Base-by-base conservation (phyloP, 2,888 invertebrate genomes). In the Dione juno region DNA sequence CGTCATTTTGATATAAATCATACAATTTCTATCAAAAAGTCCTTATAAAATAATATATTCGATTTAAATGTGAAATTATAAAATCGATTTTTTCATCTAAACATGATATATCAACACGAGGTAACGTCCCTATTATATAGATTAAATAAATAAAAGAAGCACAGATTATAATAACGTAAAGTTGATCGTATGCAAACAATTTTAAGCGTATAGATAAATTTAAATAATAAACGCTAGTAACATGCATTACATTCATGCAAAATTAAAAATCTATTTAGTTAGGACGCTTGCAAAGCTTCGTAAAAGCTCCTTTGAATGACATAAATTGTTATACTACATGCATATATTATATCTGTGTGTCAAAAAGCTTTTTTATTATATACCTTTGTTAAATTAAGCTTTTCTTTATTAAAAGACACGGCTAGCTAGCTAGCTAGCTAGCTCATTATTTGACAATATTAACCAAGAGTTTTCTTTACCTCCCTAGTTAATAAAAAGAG, bases 161-260 rank as follows among this genome's bases (percentile, higher is more conserved):
- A 45, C 45, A 45, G 45, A 57, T 28, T 28, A n/a, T 45, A 45
- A 61, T 2, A 45, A 61, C 14, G n/a, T 14, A 59, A 43, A 43
- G 21, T 59, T n/a, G n/a, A n/a, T 61, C 10, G n/a, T 45, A 61
- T 40, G 61, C 61, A 61, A 61, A 61, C 35, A 61, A 61, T 45
- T 61, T 28, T 61, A 61, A 61, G 61, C 61, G 0, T 16, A 61
- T 11, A 61, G 45, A 45, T 61, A 35, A 61, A 61, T 21, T 21
- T 6, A 43, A 59, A 59, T 21, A 9, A 57, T 10, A 16, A 48
- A 16, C 9, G 16, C 16, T 19, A 61, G 28, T 14, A 21, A 45
- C 61, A 61, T 61, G 45, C 61, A 16, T 45, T 57, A 10, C 19
- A 16, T 28, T 35, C 61, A 45, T 61, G 61, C 61, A 61, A 45